Conservation (phyloP, 2,888 invertebrate species). For the Sinohyriopsis cumingii region DNA sequence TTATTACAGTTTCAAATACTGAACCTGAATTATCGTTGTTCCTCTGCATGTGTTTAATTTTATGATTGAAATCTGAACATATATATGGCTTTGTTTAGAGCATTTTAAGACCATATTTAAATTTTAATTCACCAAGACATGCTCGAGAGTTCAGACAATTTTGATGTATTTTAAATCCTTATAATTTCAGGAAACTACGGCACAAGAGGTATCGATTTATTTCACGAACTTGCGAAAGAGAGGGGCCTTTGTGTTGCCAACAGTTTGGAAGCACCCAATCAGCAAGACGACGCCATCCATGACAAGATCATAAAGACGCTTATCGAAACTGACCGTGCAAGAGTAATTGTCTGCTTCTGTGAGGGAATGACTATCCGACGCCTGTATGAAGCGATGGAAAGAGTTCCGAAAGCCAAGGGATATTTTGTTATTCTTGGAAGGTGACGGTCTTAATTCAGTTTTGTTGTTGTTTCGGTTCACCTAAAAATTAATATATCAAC, state of each 20-base stretch:
- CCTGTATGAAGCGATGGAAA: slow-evolving; percentile 78
- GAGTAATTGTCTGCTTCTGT: slow-evolving; percentile 85
- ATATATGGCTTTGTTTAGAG: too few relatives aligned
- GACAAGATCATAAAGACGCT: slow-evolving; percentile 74
- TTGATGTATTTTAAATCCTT: neutral
- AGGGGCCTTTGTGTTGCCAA: slow-evolving; percentile 83
- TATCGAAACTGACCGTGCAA: slow-evolving; percentile 75
- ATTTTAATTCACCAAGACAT: too few relatives aligned
- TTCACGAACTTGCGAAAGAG: slow-evolving; percentile 80
- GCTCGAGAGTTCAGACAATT: neutral
- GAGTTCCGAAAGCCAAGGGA: slow-evolving; percentile 75
- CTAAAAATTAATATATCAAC: neutral
- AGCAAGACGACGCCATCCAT: slow-evolving; percentile 76
- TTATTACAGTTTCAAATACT: too few relatives aligned
- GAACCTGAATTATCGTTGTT: too few relatives aligned
- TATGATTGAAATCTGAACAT: too few relatives aligned
- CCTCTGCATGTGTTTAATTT: too few relatives aligned
- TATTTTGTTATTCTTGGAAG: slow-evolving; percentile 81
- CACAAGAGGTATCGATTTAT: slow-evolving; percentile 83
- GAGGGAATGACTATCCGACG: slow-evolving; percentile 82
- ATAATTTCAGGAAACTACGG: slow-evolving; percentile 82
- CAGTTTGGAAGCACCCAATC: slow-evolving; percentile 78
- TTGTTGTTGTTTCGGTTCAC: neutral
- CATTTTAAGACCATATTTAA: too few relatives aligned
- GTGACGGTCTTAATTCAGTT: slow-evolving; percentile 68